Evolutionary conservation across 2,113 vertebrate species (phyloP).

Genomic region (Mus spicilegus): DNA sequence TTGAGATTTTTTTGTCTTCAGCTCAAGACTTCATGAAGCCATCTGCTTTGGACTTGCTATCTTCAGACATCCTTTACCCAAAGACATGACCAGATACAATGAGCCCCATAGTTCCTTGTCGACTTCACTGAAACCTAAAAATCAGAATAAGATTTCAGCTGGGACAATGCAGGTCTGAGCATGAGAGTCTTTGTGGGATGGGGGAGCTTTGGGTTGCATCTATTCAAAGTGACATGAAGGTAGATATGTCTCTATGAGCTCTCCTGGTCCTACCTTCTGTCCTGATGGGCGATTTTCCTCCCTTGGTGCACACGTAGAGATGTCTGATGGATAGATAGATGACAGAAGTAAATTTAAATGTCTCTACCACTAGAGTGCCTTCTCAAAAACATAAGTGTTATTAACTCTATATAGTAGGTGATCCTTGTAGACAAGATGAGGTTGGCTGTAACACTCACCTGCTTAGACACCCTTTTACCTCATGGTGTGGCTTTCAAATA

Average conservation of each 20-base stretch:
- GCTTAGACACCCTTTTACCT: not conserved
- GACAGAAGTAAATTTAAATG: not conserved
- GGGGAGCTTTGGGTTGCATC: not conserved
- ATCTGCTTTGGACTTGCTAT: not conserved
- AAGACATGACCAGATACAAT: not conserved
- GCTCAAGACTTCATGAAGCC: not conserved
- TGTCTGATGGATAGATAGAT: not conserved
- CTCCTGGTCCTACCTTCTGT: not conserved
- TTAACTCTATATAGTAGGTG: not conserved
- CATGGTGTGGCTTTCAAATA: not conserved
- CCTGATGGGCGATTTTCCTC: not conserved
- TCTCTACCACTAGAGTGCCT: not conserved
- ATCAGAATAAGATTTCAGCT: not conserved
- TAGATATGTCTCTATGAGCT: not conserved
- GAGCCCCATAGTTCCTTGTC: not conserved
- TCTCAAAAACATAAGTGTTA: not conserved
- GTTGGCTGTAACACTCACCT: not conserved
- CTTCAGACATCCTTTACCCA: not conserved
- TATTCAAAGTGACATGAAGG: not conserved
- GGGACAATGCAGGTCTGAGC: not conserved
- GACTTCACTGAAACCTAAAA: slow-evolving; percentile 23
- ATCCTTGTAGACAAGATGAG: not conserved
- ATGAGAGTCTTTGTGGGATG: not conserved
- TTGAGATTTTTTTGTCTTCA: slow-evolving; percentile 20
- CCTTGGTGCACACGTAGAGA: not conserved